Base-by-base conservation (phyloP, 64 coral and sea anemone genomes). In the Montipora sp. region DNA sequence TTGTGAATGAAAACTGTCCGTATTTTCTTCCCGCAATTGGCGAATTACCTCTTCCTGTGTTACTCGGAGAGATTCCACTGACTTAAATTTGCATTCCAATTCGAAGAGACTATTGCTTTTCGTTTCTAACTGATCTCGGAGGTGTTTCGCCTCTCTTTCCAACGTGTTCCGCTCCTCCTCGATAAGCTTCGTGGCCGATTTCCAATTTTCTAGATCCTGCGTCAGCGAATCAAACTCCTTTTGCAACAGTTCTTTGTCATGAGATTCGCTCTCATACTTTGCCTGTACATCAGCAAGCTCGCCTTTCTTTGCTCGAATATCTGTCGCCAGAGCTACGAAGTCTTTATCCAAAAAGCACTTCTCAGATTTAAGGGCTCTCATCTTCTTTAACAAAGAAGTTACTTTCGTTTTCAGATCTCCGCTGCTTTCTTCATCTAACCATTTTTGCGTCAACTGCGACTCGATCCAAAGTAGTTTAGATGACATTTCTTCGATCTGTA, bases 191-290 rank as follows among this genome's bases (percentile, higher is more conserved):
- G 71, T 85, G 18, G 82, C 45, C 9, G 44, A 85, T 48, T 71
- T 85, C 82, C 79, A 77, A 11, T 85, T 60, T 4, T 81, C 68
- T 48, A 92, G 90, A 27, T 92, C 80, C 0, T 47, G 79, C 48
- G 36, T 75, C 79, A 92, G 75, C 18, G 71, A 75, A 75, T 84
- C 48, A 50, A 59, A 24, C 50, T 92, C 51, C n/a, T 85, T 67
- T 46, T 92, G 66, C 50, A 84, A 21, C 3, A 84, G 22, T 67
- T 77, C 51, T 24, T 92, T 92, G 16, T 92, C 70, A 6, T 77
- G 53, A 22, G 80, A 27, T 85, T 85, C 63, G 47, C 61, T 73
- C 63, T 70, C 63, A 50, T 16, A 71, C 65, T 48, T 85, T 47
- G 67, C 47, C 8, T 70, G 82, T 19, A 85, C 8, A 43, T 85